Evolutionary conservation across 1,140 invertebrate species (phyloP), one percentile per base, ranked within the genome.

Genomic region (Plectus sambesii): DNA sequence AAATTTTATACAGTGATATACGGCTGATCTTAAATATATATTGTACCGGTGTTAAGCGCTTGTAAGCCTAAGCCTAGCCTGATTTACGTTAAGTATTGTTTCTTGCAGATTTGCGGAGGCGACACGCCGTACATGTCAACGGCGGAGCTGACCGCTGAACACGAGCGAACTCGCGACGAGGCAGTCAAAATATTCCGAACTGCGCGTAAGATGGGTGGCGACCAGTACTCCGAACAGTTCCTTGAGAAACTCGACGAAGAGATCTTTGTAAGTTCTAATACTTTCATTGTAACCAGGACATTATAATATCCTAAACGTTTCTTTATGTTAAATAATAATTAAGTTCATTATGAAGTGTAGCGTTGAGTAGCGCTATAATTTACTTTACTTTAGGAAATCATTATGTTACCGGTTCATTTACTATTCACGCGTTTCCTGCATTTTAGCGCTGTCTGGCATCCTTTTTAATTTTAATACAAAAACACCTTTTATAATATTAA

Each of bases 121-220:
- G 64, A 69, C 22, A 54, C 61, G 2, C 58, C 64, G 6, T 67
- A 63, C 41, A 61, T 67, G 48, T 48, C 42, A 15, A 67, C 56
- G 6, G 59, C 42, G 1, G 58, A 59, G 6, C 44, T 67, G 2
- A 47, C 64, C n/a, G 35, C 42, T 24, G 49, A 69, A 43, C 64
- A 67, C 42, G 19, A 30, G 6, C 61, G 52, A 19, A 60, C 55
- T 41, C 33, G 52, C 6, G 40, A 39, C 9, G 56, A 57, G 12
- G 53, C 66, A 2, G 45, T 66, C 30, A 56, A 48, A 0, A 38
- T 42, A n/a, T 67, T 67, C 47, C 50, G 55, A 25, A 64, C 44
- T 30, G 46, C 67, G 4, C 62, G 67, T 19, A 67, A 69, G 35
- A 59, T 67, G 64, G 64, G 64, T 15, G 64, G 64, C 5, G 47